Conservation (phyloP, 2,113 vertebrate species). For the Chaetodon auriga region DNA sequence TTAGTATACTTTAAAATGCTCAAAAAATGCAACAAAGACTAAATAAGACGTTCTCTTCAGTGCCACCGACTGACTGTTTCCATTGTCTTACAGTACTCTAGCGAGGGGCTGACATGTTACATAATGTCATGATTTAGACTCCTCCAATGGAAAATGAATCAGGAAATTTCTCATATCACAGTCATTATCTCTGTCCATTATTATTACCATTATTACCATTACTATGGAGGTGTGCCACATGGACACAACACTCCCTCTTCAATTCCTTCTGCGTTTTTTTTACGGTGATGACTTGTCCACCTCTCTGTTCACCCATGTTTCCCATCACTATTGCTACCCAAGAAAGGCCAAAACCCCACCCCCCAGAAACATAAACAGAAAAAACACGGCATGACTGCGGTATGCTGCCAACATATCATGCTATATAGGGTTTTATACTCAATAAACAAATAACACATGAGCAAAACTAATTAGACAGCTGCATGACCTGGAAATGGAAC, state of each 20-base stretch:
- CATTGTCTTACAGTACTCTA: conserved; percentile 40
- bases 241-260: background rate
- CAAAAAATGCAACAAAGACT: background rate
- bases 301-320: background rate
- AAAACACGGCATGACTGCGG: background rate
- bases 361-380: background rate
- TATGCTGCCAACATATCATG: background rate
- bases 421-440: background rate
- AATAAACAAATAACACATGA: background rate
- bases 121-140: conserved; percentile 55
- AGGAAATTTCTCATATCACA: conserved; percentile 48
- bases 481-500: background rate
- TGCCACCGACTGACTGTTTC: conserved; percentile 15
- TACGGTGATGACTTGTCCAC: background rate
- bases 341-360: background rate
- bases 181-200: conserved; percentile 32
- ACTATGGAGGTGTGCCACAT: background rate
- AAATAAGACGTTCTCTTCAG: background rate
- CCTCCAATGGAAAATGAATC: conserved; percentile 54
- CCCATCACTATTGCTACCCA: background rate
- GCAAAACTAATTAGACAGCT: background rate
- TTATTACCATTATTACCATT: background rate
- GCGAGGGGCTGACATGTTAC: conserved; percentile 58
- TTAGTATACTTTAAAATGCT: conserved; percentile 3
- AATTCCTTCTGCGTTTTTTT: background rate